Percentiles rank a stretch among this genome's conserved stretches.
phyloP scores from a whole-genome alignment of 37 sponge, comb jelly and placozoan species.

The Crambe crambe region DNA sequence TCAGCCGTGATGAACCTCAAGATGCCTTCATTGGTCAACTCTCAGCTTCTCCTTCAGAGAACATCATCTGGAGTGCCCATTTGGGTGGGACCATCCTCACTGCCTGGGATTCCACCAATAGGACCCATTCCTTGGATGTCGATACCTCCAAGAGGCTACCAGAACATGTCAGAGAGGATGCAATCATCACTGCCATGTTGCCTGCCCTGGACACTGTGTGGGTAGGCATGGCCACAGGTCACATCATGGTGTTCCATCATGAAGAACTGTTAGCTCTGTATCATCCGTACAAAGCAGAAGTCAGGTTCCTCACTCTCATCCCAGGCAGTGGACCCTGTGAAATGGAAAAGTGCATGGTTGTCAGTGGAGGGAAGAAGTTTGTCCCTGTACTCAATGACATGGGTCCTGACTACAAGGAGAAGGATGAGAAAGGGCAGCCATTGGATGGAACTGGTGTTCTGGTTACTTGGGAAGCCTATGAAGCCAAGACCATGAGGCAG shows the following conservation, averaged over 20 bases:
- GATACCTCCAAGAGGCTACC: constrained; percentile 7
- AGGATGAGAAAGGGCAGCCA: constrained; percentile 24
- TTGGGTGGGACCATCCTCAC: constrained; percentile 42
- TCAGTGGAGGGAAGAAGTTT: constrained; percentile 63
- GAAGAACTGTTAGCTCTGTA: constrained; percentile 36
- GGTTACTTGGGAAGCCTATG: constrained; percentile 70
- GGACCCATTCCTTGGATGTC: constrained; percentile 31
- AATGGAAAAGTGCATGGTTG: constrained; percentile 66
- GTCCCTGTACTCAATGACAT: neutral
- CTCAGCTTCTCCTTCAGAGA: neutral
- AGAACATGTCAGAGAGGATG: neutral
- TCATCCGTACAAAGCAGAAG: constrained; percentile 48
- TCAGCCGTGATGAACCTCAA: neutral
- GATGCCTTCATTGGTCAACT: constrained; percentile 53
- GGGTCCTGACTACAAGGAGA: neutral
- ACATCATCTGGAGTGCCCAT: constrained; percentile 76
- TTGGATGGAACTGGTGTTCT: constrained; percentile 41
- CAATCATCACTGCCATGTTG: constrained; percentile 59
- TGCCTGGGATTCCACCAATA: constrained; percentile 53
- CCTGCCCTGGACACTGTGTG: constrained; percentile 75
- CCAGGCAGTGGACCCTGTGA: constrained; percentile 50
- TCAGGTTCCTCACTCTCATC: constrained; percentile 49
- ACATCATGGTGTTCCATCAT: constrained; percentile 58
- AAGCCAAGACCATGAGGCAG: constrained; percentile 51
- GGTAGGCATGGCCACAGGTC: constrained; percentile 78